Evolutionary conservation across 2,888 invertebrate species (phyloP), one percentile per base, ranked within the genome.

Genomic region (Drosophila mercatorum): DNA sequence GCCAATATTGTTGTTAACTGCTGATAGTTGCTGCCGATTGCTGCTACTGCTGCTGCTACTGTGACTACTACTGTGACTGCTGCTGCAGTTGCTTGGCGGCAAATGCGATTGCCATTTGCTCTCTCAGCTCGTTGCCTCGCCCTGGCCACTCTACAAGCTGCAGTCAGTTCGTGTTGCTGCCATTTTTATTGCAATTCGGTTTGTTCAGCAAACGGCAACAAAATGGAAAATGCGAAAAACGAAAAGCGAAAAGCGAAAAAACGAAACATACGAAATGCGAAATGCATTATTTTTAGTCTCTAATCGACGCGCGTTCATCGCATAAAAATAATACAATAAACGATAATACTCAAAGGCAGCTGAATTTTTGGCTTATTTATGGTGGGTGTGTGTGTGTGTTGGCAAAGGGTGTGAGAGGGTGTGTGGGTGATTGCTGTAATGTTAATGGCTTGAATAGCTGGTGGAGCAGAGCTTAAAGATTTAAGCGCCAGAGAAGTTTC

Each of bases 1-100:
- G 86, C 89, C 86, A 86, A 86, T 89, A 89, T 88, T 89, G 89
- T 85, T 88, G 89, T 89, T 85, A 89, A 86, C 88, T 87, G 83
- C 89, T 86, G 83, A 83, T 89, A 83, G 89, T 88, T 84, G 87
- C 76, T 66, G 40, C 78, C 72, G 81, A 60, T 58, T 71, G 60
- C 62, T 71, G 64, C 31, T 52, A 64, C 65, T 68, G 61, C 41
- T 52, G 56, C 41, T 65, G 61, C 59, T 65, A 59, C 22, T 52
- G 66, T 58, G 14, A n/a, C 41, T 65, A 59, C 59, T 65, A 59
- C 22, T 52, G 66, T 58, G 14, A n/a, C 49, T 65, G 61, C 34
- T 64, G 60, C 59, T 51, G 65, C 56, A 26, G 66, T 44, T 58
- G 57, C 40, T 53, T 62, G 71, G 80, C 80, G 78, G 83, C 83